A percentile compares a stretch with the other conserved stretches of the same genome.
Conservation (phyloP, 2,888 invertebrate species). For the Eledone cirrhosa region DNA sequence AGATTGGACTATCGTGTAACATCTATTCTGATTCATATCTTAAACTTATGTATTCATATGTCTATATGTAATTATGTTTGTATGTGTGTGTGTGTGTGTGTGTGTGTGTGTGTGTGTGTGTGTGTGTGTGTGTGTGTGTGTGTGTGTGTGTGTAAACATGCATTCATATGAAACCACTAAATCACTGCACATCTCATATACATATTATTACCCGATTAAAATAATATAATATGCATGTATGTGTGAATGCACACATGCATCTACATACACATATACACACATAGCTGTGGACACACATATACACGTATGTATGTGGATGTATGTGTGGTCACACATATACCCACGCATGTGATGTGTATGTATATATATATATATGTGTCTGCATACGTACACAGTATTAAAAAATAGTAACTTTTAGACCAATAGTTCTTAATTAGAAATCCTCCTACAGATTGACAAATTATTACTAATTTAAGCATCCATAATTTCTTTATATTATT, state of each 20-base stretch:
- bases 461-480: too few relatives aligned
- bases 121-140: background rate
- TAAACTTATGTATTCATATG: background rate
- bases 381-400: background rate
- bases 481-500: too few relatives aligned
- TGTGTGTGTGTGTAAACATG: too few relatives aligned
- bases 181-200: too few relatives aligned
- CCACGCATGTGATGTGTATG: background rate
- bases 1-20: too few relatives aligned
- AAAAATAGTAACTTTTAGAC: too few relatives aligned
- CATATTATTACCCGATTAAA: too few relatives aligned
- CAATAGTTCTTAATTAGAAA: too few relatives aligned
- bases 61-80: too few relatives aligned
- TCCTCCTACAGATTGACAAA: too few relatives aligned
- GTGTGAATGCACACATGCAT: background rate
- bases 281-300: background rate
- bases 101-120: background rate
- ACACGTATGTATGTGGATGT: background rate
- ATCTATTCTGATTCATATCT: too few relatives aligned
- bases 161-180: too few relatives aligned
- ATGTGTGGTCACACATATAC: background rate
- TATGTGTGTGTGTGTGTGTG: constrained; percentile 3
- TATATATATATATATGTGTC: background rate
- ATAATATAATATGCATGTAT: background rate
- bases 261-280: background rate